Evolutionary conservation across 1,140 invertebrate genomes (phyloP).

Genomic region (Leptinotarsa defecta): DNA sequence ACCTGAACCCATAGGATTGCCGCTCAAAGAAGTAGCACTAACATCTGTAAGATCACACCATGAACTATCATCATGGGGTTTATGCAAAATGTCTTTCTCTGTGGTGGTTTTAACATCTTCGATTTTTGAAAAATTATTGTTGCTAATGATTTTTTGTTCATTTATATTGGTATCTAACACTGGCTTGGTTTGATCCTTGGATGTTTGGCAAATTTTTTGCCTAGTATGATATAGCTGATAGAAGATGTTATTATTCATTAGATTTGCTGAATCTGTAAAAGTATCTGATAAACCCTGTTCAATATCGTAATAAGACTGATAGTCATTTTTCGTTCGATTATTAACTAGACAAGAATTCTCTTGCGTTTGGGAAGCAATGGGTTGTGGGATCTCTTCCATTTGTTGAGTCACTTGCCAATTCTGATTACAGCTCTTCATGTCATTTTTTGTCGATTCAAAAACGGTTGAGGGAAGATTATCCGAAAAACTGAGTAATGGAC

Average conservation of each 20-base stretch:
- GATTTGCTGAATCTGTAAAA: background rate
- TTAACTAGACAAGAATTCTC: background rate
- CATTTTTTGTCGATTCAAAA: background rate
- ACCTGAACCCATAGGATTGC: conserved; percentile 7
- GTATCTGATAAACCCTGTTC: background rate
- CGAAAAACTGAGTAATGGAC: conserved; percentile 18
- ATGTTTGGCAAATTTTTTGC: background rate
- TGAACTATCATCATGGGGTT: conserved; percentile 27
- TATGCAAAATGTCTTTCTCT: background rate
- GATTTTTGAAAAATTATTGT: background rate
- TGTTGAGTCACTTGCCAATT: background rate
- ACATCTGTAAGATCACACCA: conserved; percentile 37
- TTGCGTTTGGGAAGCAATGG: background rate
- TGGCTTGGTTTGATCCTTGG: background rate
- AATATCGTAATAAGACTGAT: background rate
- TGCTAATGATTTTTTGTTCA: background rate
- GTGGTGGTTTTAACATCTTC: background rate
- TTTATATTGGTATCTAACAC: background rate
- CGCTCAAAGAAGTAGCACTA: conserved; percentile 20
- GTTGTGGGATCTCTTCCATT: background rate
- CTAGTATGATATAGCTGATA: background rate
- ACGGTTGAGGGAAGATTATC: background rate
- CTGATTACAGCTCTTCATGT: background rate
- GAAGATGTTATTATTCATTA: background rate
- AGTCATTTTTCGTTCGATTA: background rate